Base-by-base conservation (phyloP, 2,113 vertebrate genomes). In the Mionectes macconnelli region DNA sequence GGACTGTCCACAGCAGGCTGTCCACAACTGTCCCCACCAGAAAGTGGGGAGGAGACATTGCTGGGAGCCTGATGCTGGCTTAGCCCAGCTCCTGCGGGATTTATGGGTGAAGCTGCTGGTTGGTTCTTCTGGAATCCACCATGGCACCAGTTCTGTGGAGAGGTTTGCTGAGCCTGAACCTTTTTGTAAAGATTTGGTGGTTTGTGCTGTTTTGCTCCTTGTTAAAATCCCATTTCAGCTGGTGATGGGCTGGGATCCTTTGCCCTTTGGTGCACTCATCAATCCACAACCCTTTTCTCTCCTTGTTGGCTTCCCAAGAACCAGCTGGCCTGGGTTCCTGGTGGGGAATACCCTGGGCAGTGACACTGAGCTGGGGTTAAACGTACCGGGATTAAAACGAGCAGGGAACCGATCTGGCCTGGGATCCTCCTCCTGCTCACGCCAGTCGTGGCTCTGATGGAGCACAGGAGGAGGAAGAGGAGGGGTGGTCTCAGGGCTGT, bases 321-420 rank as follows among this genome's bases (percentile, higher is more conserved):
- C 1, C 57, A 3, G 30, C 10, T 24, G 44, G 6, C 45, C 39
- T 18, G 50, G 45, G 13, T 11, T 28, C 14, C 0, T 1, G 2
- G 12, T 2, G 49, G 30, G 25, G 69, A 75, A 13, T 1, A 3
- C 16, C 39, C 47, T 0, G 3, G 28, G 33, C 42, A 40, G 25
- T 14, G 15, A 28, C 59, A 33, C 14, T 44, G 49, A 57, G 27
- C 35, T 68, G 8, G 14, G 52, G 1, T 30, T 33, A 37, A 21
- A 47, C 23, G 9, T 5, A 1, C 4, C 14, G 5, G 21, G 57
- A 11, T 60, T 16, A 22, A 24, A 27, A 64, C 1, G 17, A 90
- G 62, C 22, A 5, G 42, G 33, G 27, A 23, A 4, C 28, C 0
- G 2, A 19, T 23, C 75, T 8, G 31, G 24, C 66, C 55, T 6